Percentiles rank a stretch among this genome's conserved stretches.
phyloP scores from a whole-genome alignment of 1,140 invertebrate species.

The Cydia amplana region DNA sequence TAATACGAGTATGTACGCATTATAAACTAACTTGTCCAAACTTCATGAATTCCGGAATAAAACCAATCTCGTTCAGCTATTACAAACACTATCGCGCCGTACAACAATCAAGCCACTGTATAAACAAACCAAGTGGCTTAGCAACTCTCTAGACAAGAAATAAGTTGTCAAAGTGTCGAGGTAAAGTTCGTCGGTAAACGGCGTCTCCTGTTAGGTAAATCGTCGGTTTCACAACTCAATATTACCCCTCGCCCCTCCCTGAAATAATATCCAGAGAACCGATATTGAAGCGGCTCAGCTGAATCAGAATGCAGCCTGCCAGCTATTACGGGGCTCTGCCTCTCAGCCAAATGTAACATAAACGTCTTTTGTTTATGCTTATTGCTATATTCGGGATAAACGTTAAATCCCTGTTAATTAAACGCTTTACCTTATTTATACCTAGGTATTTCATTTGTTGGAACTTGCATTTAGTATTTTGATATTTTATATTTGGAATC shows the following conservation, averaged over 20 bases:
- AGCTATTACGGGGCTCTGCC: constrained; percentile 53
- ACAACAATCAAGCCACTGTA: constrained; percentile 66
- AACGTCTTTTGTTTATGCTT: constrained; percentile 69
- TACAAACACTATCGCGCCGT: constrained; percentile 53
- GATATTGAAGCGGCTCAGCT: constrained; percentile 69
- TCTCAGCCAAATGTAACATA: constrained; percentile 64
- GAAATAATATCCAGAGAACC: constrained; percentile 73
- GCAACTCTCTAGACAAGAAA: constrained; percentile 74
- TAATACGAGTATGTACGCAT: too few relatives aligned
- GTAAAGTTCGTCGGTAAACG: constrained; percentile 72
- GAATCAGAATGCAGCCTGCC: constrained; percentile 61
- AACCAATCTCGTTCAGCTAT: constrained; percentile 41
- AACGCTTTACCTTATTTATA: constrained; percentile 45
- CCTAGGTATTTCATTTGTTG: constrained; percentile 29
- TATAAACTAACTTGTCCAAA: too few relatives aligned
- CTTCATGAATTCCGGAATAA: not conserved
- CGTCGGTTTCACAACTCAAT: constrained; percentile 76
- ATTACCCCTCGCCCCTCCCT: constrained; percentile 63
- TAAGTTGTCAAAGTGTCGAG: constrained; percentile 78
- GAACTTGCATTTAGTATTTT: not conserved
- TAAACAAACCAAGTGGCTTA: constrained; percentile 70
- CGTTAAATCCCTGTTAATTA: constrained; percentile 47
- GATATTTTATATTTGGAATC: not conserved
- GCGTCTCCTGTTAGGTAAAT: constrained; percentile 73
- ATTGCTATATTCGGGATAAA: constrained; percentile 50